A percentile compares a stretch with the other conserved stretches of the same genome.
These are phyloP conservation scores for Monopterus albus DNA, from an alignment of 2,113 vertebrate species.

Conservation along the genomic window DNA sequence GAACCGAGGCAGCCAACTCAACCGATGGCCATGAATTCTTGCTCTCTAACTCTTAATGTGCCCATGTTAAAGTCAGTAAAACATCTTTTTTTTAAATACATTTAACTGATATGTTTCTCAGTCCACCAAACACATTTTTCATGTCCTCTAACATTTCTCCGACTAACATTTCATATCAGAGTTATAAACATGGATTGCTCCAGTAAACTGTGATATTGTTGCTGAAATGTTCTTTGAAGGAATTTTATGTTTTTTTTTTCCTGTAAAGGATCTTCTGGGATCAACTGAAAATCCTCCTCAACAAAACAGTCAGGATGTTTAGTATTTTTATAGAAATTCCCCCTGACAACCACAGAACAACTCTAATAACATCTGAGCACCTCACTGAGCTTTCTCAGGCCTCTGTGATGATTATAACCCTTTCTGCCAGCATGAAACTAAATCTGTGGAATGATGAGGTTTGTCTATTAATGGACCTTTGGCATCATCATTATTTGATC, in stretches of 20 bases:
- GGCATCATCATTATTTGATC: background rate
- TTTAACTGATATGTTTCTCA: slow-evolving; percentile 44
- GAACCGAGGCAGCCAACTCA: too few species aligned
- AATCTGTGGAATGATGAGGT: slow-evolving; percentile 9
- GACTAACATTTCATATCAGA: slow-evolving; percentile 47
- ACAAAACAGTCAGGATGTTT: slow-evolving; percentile 26
- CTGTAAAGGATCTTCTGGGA: slow-evolving; percentile 62
- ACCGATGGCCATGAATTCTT: too few species aligned
- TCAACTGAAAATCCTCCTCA: slow-evolving; percentile 48
- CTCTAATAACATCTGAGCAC: slow-evolving; percentile 73
- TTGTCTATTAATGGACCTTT: background rate
- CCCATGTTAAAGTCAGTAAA: slow-evolving; percentile 33
- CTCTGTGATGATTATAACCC: slow-evolving; percentile 54
- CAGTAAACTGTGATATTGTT: slow-evolving; percentile 66
- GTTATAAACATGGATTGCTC: slow-evolving; percentile 54
- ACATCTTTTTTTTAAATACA: slow-evolving; percentile 23
- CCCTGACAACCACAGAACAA: slow-evolving; percentile 67
- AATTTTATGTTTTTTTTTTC: slow-evolving; percentile 69
- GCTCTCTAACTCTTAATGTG: slow-evolving; percentile 1
- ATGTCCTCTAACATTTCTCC: slow-evolving; percentile 10
- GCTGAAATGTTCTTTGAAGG: slow-evolving; percentile 59
- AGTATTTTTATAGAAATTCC: slow-evolving; percentile 55
- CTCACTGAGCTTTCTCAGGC: slow-evolving; percentile 56
- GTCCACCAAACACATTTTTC: slow-evolving; percentile 34
- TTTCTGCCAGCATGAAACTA: background rate